phyloP scores from a whole-genome alignment of 2,113 vertebrate species.

The Puntigrus tetrazona region DNA sequence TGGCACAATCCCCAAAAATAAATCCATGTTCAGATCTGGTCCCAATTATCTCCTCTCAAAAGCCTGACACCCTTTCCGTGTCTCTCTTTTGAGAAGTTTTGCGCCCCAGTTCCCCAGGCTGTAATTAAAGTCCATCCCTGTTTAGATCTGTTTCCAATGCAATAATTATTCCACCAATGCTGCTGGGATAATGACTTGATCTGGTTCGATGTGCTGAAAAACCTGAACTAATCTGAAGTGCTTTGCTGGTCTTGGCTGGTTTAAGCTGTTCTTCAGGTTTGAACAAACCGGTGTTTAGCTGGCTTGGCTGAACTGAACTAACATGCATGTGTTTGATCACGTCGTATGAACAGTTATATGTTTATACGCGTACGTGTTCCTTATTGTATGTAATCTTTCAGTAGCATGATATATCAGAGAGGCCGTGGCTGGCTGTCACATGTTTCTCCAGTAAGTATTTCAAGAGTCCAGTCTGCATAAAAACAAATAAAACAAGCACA shows the following conservation, averaged over 20 bases:
- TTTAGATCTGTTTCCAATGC: slow-evolving; percentile 23
- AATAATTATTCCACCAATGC: not conserved
- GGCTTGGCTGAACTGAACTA: not conserved
- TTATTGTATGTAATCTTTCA: too few relatives aligned
- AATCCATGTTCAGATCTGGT: slow-evolving; percentile 21
- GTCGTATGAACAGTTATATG: too few relatives aligned
- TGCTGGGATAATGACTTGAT: not conserved
- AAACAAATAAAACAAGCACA: too few relatives aligned
- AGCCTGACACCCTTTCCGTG: slow-evolving; percentile 35
- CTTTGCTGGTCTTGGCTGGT: not conserved
- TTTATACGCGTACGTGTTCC: too few relatives aligned
- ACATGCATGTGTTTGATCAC: too few relatives aligned
- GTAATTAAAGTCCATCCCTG: slow-evolving; percentile 27
- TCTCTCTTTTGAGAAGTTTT: slow-evolving; percentile 27
- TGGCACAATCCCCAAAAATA: slow-evolving; percentile 9
- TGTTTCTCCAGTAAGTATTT: too few relatives aligned
- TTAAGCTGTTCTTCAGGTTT: not conserved
- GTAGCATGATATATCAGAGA: too few relatives aligned
- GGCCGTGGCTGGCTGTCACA: too few relatives aligned
- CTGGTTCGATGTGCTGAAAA: not conserved
- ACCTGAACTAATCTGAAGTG: not conserved
- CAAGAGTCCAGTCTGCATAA: too few relatives aligned
- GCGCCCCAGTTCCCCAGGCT: slow-evolving; percentile 1
- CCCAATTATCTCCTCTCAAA: slow-evolving; percentile 25
- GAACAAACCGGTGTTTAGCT: not conserved